Evolutionary conservation across 2,113 vertebrate genomes (phyloP), one percentile per base, ranked within the genome.

Genomic region (Morone chrysops): DNA sequence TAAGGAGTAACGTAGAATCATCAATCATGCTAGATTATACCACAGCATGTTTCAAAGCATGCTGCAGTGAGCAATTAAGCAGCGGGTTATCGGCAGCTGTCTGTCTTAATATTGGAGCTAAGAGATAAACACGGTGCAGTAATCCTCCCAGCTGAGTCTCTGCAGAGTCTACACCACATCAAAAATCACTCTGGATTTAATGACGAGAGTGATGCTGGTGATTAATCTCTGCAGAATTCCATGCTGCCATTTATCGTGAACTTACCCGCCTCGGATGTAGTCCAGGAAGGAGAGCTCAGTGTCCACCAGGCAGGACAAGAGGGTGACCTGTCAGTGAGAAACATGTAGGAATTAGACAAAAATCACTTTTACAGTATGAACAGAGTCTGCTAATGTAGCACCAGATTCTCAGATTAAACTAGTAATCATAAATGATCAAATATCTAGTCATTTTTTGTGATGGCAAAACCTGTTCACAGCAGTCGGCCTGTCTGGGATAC

Each of bases 211-310:
- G 5, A 62, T 14, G 54, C 43, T 36, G 53, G 11, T 18, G 5
- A 47, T 18, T 51, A 12, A 72, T 77, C 43, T 59, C 20, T 9
- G 70, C 43, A 60, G 8, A 63, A 61, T 59, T 67, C 45, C 16
- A 25, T 2, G 62, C 45, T 14, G 36, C 14, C 40, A 36, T 16
- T 51, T 47, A 25, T 3, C 25, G 61, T 60, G 84, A 81, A 96
- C 98, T 95, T 91, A 99, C 98, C 98, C 98, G 94, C 98, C 98
- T 95, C 97, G 97, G 94, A 99, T 99, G 93, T 97, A 99, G 95
- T 99, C 98, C 89, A 99, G 96, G 94, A 99, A 99, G 86, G 98
- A 98, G 87, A 98, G 97, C 93, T 99, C 98, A 16, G 97, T 97
- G 95, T 99, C 97, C 90, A 99, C 97, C 91, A 98, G 93, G 94